A percentile compares a stretch with the other conserved stretches of the same genome.
These are phyloP conservation scores for Tragelaphus eurycerus DNA, from an alignment of 2,797 vertebrate species.

Conservation along the genomic window DNA sequence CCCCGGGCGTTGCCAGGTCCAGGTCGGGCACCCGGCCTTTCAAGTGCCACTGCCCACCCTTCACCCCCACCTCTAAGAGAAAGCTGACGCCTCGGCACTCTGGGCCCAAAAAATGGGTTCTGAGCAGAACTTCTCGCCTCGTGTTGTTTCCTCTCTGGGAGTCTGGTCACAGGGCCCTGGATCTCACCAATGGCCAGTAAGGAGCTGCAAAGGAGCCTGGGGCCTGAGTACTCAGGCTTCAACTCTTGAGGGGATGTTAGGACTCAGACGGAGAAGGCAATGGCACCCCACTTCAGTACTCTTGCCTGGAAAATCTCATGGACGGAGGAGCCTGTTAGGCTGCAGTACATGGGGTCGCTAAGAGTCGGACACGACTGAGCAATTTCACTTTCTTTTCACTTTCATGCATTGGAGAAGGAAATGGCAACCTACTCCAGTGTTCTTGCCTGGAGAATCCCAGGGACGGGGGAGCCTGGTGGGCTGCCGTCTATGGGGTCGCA, in stretches of 20 bases:
- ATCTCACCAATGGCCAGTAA: neutral
- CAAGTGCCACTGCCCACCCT: neutral
- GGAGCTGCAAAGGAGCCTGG: neutral
- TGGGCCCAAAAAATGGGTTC: neutral
- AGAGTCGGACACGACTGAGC: too few relatives aligned
- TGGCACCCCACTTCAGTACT: too few relatives aligned
- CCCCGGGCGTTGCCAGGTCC: neutral
- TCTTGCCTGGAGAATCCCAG: too few relatives aligned
- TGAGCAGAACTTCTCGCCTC: neutral
- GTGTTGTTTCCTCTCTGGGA: accelerated
- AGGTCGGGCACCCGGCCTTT: neutral
- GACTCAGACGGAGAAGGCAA: neutral
- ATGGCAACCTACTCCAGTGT: too few relatives aligned
- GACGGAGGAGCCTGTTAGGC: too few relatives aligned
- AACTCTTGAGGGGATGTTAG: too few relatives aligned
- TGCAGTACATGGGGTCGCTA: too few relatives aligned
- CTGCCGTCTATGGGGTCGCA: too few relatives aligned
- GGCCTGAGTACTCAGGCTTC: neutral
- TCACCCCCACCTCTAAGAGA: neutral
- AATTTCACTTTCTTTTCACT: too few relatives aligned
- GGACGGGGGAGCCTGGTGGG: too few relatives aligned
- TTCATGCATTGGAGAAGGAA: too few relatives aligned
- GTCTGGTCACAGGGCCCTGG: neutral
- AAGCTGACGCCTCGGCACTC: neutral
- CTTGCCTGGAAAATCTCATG: too few relatives aligned